Evolutionary conservation across 2,888 invertebrate species (phyloP).

Genomic region (Aromia moschata): DNA sequence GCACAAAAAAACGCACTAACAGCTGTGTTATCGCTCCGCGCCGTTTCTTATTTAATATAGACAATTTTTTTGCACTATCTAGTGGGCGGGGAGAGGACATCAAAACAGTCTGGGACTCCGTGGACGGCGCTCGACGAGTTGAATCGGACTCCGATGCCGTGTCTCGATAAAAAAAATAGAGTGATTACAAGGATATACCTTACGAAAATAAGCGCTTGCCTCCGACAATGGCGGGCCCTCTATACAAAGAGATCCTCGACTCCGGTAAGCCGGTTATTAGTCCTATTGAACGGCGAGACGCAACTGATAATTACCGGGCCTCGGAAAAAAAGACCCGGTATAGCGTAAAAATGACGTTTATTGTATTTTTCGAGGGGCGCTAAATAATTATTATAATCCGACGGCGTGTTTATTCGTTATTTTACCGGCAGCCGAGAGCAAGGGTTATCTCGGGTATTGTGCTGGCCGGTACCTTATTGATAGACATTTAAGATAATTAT

Average conservation of each 20-base stretch:
- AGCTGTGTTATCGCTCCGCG: no score
- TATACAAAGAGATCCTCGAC: slow-evolving; percentile 7
- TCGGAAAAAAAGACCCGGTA: slow-evolving; percentile 19
- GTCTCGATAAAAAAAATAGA: slow-evolving; percentile 11
- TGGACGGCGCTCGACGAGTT: not conserved
- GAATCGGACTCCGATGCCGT: slow-evolving; percentile 2
- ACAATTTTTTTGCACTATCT: slow-evolving; percentile 9
- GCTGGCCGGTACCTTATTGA: slow-evolving; percentile 36
- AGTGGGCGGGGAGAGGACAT: no score
- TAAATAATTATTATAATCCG: slow-evolving; percentile 48
- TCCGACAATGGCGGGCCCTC: slow-evolving; percentile 8
- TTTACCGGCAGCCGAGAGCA: slow-evolving; percentile 30
- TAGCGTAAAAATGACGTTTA: slow-evolving; percentile 35
- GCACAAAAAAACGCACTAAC: no score
- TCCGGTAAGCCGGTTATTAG: slow-evolving; percentile 49
- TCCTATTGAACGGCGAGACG: slow-evolving; percentile 48
- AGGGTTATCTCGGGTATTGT: slow-evolving; percentile 36
- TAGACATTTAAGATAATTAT: slow-evolving; percentile 42
- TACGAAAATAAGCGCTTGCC: slow-evolving; percentile 19
- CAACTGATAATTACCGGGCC: slow-evolving; percentile 50
- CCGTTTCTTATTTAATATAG: no score
- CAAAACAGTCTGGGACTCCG: not conserved
- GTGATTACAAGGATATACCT: slow-evolving; percentile 14
- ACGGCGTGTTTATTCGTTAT: slow-evolving; percentile 42
- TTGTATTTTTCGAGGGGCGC: slow-evolving; percentile 39